These are phyloP conservation scores for Propsilocerus akamusi DNA, from an alignment of 1,140 invertebrate species.

Conservation along the genomic window DNA sequence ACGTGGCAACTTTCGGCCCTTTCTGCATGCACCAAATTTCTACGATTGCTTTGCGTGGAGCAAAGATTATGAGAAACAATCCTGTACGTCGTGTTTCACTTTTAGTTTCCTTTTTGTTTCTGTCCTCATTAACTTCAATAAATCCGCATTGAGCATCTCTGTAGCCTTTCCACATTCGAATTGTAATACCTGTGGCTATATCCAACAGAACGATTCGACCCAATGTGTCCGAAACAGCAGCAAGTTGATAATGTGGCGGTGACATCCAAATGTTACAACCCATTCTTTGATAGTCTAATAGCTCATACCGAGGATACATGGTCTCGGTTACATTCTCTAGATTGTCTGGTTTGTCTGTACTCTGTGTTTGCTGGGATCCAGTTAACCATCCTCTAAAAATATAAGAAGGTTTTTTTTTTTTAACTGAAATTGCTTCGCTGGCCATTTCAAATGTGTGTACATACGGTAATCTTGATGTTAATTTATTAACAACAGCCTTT, in stretches of 20 bases:
- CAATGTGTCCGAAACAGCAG: slow-evolving; percentile 65
- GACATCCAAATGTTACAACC: slow-evolving; percentile 55
- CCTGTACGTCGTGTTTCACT: slow-evolving; percentile 28
- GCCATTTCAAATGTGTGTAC: slow-evolving; percentile 16
- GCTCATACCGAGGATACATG: slow-evolving; percentile 53
- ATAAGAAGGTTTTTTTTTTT: neutral
- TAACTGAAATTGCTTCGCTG: slow-evolving; percentile 9
- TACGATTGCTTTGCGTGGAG: slow-evolving; percentile 60
- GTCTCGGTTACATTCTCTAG: slow-evolving; percentile 35
- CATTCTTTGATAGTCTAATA: slow-evolving; percentile 62
- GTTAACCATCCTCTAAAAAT: slow-evolving; percentile 34
- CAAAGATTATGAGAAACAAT: slow-evolving; percentile 70
- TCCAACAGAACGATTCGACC: slow-evolving; percentile 76
- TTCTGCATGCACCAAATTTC: slow-evolving; percentile 76
- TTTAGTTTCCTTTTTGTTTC: slow-evolving; percentile 18
- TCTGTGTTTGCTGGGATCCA: slow-evolving; percentile 26
- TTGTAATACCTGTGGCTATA: slow-evolving; percentile 51
- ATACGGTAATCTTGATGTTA: slow-evolving; percentile 72
- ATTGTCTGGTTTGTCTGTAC: slow-evolving; percentile 23
- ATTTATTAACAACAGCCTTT: slow-evolving; percentile 70
- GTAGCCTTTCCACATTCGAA: slow-evolving; percentile 88
- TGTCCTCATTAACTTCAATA: slow-evolving; percentile 30
- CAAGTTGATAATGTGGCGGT: slow-evolving; percentile 52
- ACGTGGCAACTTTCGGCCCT: slow-evolving; percentile 74
- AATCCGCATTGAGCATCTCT: slow-evolving; percentile 84